phyloP scores from a whole-genome alignment of 2,797 vertebrate species.

The Myotis daubentonii region DNA sequence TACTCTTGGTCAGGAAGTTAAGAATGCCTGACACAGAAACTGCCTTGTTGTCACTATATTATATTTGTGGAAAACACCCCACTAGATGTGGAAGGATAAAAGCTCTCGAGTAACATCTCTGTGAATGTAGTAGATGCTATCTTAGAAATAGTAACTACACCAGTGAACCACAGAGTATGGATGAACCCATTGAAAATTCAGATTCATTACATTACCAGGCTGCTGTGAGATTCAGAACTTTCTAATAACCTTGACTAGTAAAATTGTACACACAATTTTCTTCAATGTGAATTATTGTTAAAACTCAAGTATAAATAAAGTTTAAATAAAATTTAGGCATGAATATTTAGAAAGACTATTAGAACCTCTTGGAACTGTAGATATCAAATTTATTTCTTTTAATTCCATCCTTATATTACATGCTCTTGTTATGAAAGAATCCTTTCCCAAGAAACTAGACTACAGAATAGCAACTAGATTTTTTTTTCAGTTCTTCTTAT shows the following conservation, averaged over 20 bases:
- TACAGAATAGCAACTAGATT: background rate
- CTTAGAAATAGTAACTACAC: background rate
- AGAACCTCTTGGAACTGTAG: background rate
- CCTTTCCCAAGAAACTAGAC: background rate
- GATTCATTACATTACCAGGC: background rate
- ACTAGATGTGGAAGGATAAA: background rate
- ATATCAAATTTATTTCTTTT: background rate
- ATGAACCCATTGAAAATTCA: background rate
- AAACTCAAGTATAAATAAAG: background rate
- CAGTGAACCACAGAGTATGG: background rate
- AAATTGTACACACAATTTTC: background rate
- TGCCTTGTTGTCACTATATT: background rate
- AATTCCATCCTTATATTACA: background rate
- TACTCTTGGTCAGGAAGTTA: background rate
- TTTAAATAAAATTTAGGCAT: slow-evolving; percentile 31
- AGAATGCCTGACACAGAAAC: background rate
- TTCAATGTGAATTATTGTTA: slow-evolving; percentile 38
- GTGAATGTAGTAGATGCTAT: background rate
- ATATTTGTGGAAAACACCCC: background rate
- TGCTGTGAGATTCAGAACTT: background rate
- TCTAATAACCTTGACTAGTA: background rate
- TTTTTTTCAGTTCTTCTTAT: slow-evolving; percentile 13
- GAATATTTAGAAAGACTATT: background rate
- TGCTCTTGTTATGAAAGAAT: background rate
- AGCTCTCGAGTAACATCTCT: background rate